Percentiles rank a stretch among this genome's conserved stretches.
Conservation (phyloP, 1,140 invertebrate species). For the Drosophila miranda region DNA sequence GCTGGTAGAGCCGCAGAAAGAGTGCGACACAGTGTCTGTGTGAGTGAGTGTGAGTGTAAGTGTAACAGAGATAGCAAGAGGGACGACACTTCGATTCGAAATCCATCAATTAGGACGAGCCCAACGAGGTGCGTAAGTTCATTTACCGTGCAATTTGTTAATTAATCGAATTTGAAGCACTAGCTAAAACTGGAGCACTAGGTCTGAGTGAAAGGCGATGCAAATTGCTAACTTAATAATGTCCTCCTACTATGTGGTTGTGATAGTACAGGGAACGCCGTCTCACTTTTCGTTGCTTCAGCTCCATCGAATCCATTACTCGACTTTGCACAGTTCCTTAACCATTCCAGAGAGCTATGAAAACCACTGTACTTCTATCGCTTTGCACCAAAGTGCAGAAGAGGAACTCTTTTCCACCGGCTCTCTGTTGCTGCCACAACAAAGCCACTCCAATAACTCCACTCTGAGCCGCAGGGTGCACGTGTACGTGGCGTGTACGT, state of each 20-base stretch:
- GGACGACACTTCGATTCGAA: slow-evolving; percentile 9
- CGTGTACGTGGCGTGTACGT: not conserved
- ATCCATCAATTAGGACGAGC: slow-evolving; percentile 61
- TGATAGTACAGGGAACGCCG: too few relatives aligned
- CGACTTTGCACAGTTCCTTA: too few relatives aligned
- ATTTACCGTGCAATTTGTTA: slow-evolving; percentile 54
- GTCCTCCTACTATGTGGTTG: too few relatives aligned
- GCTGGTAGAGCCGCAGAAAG: slow-evolving; percentile 15
- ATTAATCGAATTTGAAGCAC: slow-evolving; percentile 57
- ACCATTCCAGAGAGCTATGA: too few relatives aligned
- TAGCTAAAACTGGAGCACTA: slow-evolving; percentile 45
- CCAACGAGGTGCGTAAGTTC: slow-evolving; percentile 64
- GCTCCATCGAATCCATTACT: too few relatives aligned
- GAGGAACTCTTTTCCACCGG: not conserved
- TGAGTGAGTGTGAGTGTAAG: slow-evolving; percentile 3
- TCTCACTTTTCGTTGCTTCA: too few relatives aligned
- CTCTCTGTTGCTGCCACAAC: not conserved
- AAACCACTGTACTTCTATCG: too few relatives aligned
- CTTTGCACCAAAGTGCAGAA: too few relatives aligned
- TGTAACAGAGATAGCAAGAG: not conserved
- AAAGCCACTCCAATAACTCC: not conserved
- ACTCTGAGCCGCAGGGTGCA: slow-evolving; percentile 22
- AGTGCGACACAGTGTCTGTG: not conserved
- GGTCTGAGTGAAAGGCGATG: slow-evolving; percentile 10
- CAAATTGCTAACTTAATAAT: slow-evolving; percentile 14